These are phyloP conservation scores for Chiridota heheva DNA, from an alignment of 35 echinoderm and acorn worm genomes.

Conservation along the genomic window DNA sequence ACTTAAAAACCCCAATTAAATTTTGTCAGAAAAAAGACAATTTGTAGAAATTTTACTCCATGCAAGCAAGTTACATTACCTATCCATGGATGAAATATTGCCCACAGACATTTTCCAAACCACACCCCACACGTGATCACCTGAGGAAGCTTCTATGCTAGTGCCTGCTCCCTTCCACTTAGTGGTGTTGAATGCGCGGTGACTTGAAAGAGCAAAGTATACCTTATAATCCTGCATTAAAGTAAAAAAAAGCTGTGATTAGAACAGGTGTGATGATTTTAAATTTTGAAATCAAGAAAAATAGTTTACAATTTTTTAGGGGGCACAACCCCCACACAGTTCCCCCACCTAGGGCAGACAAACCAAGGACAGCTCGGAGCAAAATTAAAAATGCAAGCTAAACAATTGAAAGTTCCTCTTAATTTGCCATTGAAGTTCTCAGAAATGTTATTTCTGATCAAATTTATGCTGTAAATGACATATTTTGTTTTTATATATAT, in stretches of 20 bases:
- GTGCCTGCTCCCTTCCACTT: constrained; percentile 41
- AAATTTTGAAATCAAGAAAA: not conserved
- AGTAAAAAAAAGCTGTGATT: not conserved
- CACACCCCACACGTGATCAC: constrained; percentile 37
- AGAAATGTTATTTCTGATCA: too few species aligned
- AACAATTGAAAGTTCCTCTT: too few species aligned
- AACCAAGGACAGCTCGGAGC: not conserved
- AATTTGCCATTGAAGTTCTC: too few species aligned
- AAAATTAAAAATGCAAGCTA: too few species aligned
- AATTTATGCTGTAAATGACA: too few species aligned
- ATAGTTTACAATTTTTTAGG: not conserved
- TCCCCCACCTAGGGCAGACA: not conserved
- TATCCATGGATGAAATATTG: constrained; percentile 28
- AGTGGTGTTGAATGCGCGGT: not conserved
- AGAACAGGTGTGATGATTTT: not conserved
- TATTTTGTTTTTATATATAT: too few species aligned
- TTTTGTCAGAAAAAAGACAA: not conserved
- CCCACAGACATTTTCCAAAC: constrained; percentile 27
- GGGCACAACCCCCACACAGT: not conserved
- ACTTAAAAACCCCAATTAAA: too few species aligned
- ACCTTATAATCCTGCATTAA: constrained; percentile 41
- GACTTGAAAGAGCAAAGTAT: constrained; percentile 2
- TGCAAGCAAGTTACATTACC: not conserved
- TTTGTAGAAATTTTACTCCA: not conserved
- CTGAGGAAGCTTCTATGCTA: constrained; percentile 16